Evolutionary conservation across 2,113 vertebrate genomes (phyloP), one percentile per base, ranked within the genome.

Genomic region (Nematolebias whitei): DNA sequence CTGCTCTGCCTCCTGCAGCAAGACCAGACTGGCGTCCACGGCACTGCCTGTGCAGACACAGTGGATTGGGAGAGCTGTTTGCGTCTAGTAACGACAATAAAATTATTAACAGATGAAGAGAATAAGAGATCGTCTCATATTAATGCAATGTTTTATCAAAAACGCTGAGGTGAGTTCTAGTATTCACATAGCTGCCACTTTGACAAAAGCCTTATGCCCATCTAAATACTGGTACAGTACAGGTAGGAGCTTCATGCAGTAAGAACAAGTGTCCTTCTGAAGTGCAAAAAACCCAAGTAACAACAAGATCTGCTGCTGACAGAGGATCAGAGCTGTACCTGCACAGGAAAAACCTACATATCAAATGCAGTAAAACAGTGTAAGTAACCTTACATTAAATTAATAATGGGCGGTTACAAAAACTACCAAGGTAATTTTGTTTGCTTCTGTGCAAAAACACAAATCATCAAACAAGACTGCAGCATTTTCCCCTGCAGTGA

Each of bases 1-100:
- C 84, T 95, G 92, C 79, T 99, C 97, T 24, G 98, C 96, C 66
- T 97, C 96, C 84, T 99, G 96, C 61, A 99, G 91, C 69, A 95
- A 91, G 41, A 95, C 89, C 77, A 99, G 87, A 84, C 96, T 99
- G 85, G 98, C 96, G 29, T 99, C 98, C 85, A 97, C 97, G 52
- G 94, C 88, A 24, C 93, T 96, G 60, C 96, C 97, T 99, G 77
- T 12, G 51, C 22, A 85, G 43, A 82, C 24, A 55, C 4, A 15
- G 57, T 2, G 9, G 12, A 38, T 20, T 14, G 0, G 19, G 15
- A 57, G 10, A 15, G 12, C 67, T 50, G 63, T 4, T 49, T 68
- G 2, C 35, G 44, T 47, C 15, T 15, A 47, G 1, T 11, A 12
- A 39, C 15, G 23, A 8, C 1, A 11, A 22, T 3, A 41, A 23